Percentiles rank a stretch among this genome's conserved stretches.
Evolutionary conservation across 2,888 invertebrate genomes (phyloP).

Genomic region (Phyllotreta cruciferae): DNA sequence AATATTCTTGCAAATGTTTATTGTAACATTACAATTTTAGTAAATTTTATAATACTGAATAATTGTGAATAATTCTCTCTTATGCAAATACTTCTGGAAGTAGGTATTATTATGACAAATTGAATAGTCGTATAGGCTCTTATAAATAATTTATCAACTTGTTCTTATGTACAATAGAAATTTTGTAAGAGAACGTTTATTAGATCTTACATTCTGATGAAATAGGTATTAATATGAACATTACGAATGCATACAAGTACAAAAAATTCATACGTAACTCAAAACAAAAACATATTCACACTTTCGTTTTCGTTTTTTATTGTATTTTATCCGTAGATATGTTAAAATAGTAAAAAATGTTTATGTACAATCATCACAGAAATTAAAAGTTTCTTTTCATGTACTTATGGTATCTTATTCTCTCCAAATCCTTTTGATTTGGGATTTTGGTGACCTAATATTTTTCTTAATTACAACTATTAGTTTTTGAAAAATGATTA

Average conservation of each 20-base stretch:
- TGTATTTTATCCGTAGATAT: constrained; percentile 42
- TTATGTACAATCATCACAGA: constrained; percentile 50
- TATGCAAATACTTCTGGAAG: too few species aligned
- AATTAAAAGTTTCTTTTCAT: constrained; percentile 33
- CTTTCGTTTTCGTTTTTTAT: constrained; percentile 18
- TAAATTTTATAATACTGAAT: too few species aligned
- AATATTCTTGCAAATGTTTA: too few species aligned
- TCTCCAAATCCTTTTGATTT: too few species aligned
- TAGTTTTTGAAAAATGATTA: too few species aligned
- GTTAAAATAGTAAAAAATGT: constrained; percentile 44
- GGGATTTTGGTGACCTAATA: too few species aligned
- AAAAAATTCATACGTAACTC: constrained; percentile 38
- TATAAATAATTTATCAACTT: constrained; percentile 13
- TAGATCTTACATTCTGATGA: constrained; percentile 11
- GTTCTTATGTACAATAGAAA: neutral
- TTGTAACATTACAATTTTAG: too few species aligned
- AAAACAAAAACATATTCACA: constrained; percentile 11
- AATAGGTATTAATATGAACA: constrained; percentile 27
- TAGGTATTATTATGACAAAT: too few species aligned
- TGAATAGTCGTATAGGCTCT: neutral
- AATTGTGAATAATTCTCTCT: too few species aligned
- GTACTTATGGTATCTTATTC: too few species aligned
- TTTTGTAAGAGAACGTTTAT: constrained; percentile 6
- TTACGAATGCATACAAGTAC: constrained; percentile 48
- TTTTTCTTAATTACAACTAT: too few species aligned